A percentile compares a stretch with the other conserved stretches of the same genome.
Evolutionary conservation across 2,113 vertebrate species (phyloP).

Genomic region (Macquaria ambigua): DNA sequence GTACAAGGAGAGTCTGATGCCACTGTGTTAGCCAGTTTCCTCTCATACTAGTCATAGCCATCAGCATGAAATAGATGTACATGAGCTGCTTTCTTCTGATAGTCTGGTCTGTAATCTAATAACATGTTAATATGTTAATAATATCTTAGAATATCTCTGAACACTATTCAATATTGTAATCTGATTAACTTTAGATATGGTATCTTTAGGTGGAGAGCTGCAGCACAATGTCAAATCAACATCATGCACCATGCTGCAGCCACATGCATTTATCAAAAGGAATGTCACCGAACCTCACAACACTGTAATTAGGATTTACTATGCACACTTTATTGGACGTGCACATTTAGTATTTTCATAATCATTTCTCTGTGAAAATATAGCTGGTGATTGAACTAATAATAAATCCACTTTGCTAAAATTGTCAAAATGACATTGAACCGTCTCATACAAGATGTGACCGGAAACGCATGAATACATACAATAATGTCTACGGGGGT

Average conservation of each 20-base stretch:
- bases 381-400: not conserved
- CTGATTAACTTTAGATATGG: not conserved
- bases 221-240: not conserved
- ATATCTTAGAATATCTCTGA: not conserved
- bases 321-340: not conserved
- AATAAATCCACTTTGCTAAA: not conserved
- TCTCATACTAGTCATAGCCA: slow-evolving; percentile 5
- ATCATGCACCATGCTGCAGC: not conserved
- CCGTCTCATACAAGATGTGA: not conserved
- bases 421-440: too few species aligned
- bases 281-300: not conserved
- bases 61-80: slow-evolving; percentile 3
- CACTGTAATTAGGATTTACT: not conserved
- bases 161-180: not conserved
- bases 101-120: not conserved
- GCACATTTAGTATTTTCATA: not conserved
- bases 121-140: not conserved
- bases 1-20: not conserved
- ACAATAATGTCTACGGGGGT: not conserved
- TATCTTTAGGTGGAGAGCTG: not conserved
- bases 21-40: not conserved
- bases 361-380: too few species aligned
- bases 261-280: not conserved
- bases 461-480: not conserved
- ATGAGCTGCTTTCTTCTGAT: not conserved